A percentile compares a stretch with the other conserved stretches of the same genome.
phyloP scores from a whole-genome alignment of 92 coral and sea anemone genomes.

The Chrysogorgia sp. region DNA sequence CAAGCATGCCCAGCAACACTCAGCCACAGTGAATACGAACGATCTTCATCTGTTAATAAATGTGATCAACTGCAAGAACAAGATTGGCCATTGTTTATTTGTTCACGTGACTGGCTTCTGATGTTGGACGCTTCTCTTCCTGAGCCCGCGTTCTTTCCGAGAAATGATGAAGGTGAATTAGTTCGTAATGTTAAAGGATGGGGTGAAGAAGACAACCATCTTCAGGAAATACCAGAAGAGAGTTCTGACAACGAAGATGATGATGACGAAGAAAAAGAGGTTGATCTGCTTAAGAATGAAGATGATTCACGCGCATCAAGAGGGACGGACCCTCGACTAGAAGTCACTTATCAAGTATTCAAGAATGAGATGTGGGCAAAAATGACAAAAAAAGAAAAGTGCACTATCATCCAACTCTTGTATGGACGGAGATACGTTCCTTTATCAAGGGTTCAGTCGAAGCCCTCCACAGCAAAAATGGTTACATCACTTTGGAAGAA shows the following conservation, averaged over 20 bases:
- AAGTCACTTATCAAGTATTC: slow-evolving; percentile 88
- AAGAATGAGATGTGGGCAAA: slow-evolving; percentile 81
- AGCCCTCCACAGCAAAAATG: slow-evolving; percentile 69
- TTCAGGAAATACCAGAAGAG: slow-evolving; percentile 70
- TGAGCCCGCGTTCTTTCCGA: slow-evolving; percentile 70
- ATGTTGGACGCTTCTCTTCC: slow-evolving; percentile 93
- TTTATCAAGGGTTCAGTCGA: slow-evolving; percentile 95
- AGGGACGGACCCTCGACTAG: slow-evolving; percentile 72
- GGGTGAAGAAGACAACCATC: slow-evolving; percentile 88
- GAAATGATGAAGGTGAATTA: slow-evolving; percentile 78
- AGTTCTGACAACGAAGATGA: slow-evolving; percentile 72
- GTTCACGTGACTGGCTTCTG: slow-evolving; percentile 83
- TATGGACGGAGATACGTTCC: slow-evolving; percentile 96
- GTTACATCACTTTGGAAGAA: slow-evolving; percentile 70
- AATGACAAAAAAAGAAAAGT: slow-evolving; percentile 71
- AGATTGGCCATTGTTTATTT: slow-evolving; percentile 89
- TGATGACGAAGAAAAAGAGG: slow-evolving; percentile 61
- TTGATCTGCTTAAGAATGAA: slow-evolving; percentile 29
- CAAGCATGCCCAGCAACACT: slow-evolving; percentile 77
- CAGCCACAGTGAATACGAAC: slow-evolving; percentile 50
- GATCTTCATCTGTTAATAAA: slow-evolving; percentile 63
- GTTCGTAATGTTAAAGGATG: slow-evolving; percentile 80
- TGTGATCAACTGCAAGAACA: slow-evolving; percentile 72
- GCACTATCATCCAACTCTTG: slow-evolving; percentile 86
- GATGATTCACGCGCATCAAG: slow-evolving; percentile 8